Evolutionary conservation across 2,888 invertebrate genomes (phyloP).

Genomic region (Agrotis segetum): DNA sequence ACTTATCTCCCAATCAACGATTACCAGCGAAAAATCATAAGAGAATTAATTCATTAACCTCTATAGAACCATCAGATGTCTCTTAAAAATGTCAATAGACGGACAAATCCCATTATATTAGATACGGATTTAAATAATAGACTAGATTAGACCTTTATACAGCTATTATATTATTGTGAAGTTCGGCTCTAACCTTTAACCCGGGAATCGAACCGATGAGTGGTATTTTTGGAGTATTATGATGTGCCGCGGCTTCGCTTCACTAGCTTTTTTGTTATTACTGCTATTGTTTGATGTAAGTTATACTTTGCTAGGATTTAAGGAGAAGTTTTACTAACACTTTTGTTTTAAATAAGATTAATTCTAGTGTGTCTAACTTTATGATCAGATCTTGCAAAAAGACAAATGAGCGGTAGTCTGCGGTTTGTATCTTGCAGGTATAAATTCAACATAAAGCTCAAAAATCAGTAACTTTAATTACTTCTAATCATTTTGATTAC

Average conservation of each 20-base stretch:
- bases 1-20: constrained; percentile 57
- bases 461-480: too few relatives aligned
- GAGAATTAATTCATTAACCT: constrained; percentile 67
- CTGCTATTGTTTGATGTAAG: constrained; percentile 87
- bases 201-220: constrained; percentile 80
- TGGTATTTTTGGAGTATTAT: constrained; percentile 81
- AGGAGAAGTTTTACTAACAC: constrained; percentile 65
- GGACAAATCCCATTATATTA: constrained; percentile 70
- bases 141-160: constrained; percentile 82
- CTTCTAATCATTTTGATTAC: too few relatives aligned
- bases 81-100: constrained; percentile 71
- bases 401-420: too few relatives aligned
- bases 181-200: constrained; percentile 74
- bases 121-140: constrained; percentile 80
- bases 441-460: too few relatives aligned
- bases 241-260: constrained; percentile 79
- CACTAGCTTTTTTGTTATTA: constrained; percentile 81
- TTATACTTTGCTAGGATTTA: constrained; percentile 77
- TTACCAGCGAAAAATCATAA: constrained; percentile 60
- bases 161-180: constrained; percentile 68
- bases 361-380: neutral
- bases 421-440: too few relatives aligned
- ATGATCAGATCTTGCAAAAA: neutral
- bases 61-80: constrained; percentile 69
- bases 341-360: constrained; percentile 36